Evolutionary conservation across 2,113 vertebrate genomes (phyloP).

Genomic region (Aspiorhynchus laticeps): DNA sequence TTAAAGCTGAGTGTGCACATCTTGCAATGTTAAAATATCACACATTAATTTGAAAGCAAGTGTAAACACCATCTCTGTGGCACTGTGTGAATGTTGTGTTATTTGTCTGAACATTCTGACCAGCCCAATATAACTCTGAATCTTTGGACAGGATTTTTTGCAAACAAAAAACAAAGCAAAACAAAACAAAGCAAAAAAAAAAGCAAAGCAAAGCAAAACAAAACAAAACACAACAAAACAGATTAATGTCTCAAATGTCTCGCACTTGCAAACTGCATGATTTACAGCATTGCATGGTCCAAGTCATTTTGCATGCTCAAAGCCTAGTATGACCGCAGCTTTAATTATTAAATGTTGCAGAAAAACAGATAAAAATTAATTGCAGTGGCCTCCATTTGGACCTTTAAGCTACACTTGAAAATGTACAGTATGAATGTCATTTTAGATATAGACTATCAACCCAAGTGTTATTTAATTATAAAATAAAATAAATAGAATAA

Average conservation of each 20-base stretch:
- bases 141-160: not conserved
- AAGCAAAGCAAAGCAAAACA: too few relatives aligned
- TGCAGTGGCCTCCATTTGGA: not conserved
- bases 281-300: not conserved
- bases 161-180: too few relatives aligned
- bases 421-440: not conserved
- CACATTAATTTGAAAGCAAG: not conserved
- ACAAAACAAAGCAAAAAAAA: too few relatives aligned
- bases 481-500: too few relatives aligned
- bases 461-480: not conserved
- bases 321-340: not conserved
- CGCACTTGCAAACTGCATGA: not conserved
- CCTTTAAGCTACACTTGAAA: not conserved
- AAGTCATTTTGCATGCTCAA: not conserved
- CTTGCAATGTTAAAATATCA: not conserved
- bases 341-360: not conserved
- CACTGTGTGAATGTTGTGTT: not conserved
- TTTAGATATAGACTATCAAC: not conserved
- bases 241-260: too few relatives aligned
- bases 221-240: too few relatives aligned
- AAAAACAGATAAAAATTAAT: not conserved
- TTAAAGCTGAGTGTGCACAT: not conserved
- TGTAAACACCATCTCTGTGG: not conserved
- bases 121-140: not conserved
- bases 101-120: not conserved